Evolutionary conservation across 2,113 vertebrate species (phyloP), one percentile per base, ranked within the genome.

Genomic region (Engystomops pustulosus): DNA sequence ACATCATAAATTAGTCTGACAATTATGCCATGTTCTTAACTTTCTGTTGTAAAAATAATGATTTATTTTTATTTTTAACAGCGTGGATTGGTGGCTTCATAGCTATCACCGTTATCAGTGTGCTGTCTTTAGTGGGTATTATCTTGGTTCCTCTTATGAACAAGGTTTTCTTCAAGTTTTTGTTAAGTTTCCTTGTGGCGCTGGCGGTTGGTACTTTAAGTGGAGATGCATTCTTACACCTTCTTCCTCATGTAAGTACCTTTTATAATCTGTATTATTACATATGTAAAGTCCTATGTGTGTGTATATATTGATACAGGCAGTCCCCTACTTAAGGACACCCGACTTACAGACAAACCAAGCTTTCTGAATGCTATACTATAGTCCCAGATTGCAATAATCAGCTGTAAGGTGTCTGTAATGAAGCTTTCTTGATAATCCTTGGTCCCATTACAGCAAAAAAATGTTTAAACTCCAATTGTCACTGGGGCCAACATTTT

Each of bases 111-210:
- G 85, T 98, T 90, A 98, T 99, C 91, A 98, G 97, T 88, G 93
- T 98, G 89, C 94, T 99, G 41, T 98, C 98, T 0, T 92, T 99
- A 70, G 67, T 96, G 70, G 97, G 97, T 18, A 95, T 98, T 68
- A 91, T 98, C 82, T 90, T 99, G 89, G 96, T 99, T 75, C 97
- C 97, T 0, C 93, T 99, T 86, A 99, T 99, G 95, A 97, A 97
- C 89, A 92, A 92, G 0, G 94, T 96, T 0, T 99, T 98, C 92
- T 99, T 99, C 93, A 98, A 98, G 88, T 99, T 99, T 93, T 95
- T 99, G 27, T 93, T 99, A 85, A 99, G 96, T 92, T 99, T 99
- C 89, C 91, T 99, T 87, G 97, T 99, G 90, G 97, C 98, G 0
- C 85, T 99, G 88, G 97, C 98, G 0, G 98, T 99, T 36, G 98